phyloP scores from a whole-genome alignment of 2,113 vertebrate genomes.

The Paracanthobrama guichenoti region DNA sequence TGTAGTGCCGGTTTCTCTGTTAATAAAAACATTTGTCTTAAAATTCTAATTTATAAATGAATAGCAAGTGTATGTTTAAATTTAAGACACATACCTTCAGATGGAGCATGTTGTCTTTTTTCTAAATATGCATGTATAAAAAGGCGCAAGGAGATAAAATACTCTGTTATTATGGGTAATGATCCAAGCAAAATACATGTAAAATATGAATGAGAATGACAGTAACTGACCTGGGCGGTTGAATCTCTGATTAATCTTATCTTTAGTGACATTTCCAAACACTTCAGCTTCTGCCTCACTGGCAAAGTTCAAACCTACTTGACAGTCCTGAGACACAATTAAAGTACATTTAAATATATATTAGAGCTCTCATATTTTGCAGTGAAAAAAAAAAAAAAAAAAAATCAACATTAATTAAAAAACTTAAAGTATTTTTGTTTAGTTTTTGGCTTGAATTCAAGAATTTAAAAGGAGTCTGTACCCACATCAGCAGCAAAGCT shows the following conservation, averaged over 20 bases:
- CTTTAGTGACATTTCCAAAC: conserved; percentile 71
- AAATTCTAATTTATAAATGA: not conserved
- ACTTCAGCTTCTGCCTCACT: conserved; percentile 70
- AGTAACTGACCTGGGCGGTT: conserved; percentile 67
- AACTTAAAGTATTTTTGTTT: too few relatives aligned
- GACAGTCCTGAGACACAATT: conserved; percentile 71
- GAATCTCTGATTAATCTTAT: conserved; percentile 74
- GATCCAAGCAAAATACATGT: not conserved
- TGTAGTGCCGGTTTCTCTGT: conserved; percentile 59
- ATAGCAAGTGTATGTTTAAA: not conserved
- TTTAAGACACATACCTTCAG: conserved; percentile 27
- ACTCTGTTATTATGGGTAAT: not conserved
- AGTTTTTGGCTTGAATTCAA: not conserved
- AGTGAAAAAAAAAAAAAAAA: too few relatives aligned
- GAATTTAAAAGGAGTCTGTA: conserved; percentile 32
- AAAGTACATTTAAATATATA: not conserved
- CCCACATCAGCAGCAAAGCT: conserved; percentile 81
- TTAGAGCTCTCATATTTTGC: not conserved
- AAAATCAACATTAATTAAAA: too few relatives aligned
- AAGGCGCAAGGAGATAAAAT: conserved; percentile 7
- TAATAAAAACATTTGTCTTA: not conserved
- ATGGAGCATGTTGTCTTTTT: conserved; percentile 41
- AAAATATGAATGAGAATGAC: conserved; percentile 11
- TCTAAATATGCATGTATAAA: conserved; percentile 2
- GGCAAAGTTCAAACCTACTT: conserved; percentile 78